Evolutionary conservation across 2,797 vertebrate genomes (phyloP).

Genomic region (Tinamus major): DNA sequence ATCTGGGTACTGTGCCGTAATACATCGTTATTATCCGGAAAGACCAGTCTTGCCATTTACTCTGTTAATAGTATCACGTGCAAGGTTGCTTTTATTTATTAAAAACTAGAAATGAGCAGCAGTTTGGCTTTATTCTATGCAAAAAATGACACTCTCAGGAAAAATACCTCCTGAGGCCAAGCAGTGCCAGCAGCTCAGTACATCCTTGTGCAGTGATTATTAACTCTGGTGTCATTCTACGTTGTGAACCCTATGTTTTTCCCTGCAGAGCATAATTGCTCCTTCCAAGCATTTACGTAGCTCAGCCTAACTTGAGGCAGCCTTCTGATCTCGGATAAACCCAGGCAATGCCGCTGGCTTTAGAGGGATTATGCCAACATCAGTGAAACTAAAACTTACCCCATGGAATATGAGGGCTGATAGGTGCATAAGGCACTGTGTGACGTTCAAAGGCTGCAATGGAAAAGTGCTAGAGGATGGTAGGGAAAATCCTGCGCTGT

Average conservation of each 20-base stretch:
- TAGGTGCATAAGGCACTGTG: background rate
- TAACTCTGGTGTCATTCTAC: slow-evolving; percentile 8
- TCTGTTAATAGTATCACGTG: background rate
- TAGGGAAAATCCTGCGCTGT: background rate
- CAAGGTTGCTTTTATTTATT: slow-evolving; percentile 35
- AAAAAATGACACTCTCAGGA: background rate
- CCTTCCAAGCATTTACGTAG: slow-evolving; percentile 6
- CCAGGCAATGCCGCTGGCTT: slow-evolving; percentile 60
- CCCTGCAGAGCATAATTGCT: slow-evolving; percentile 27
- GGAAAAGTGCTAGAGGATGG: slow-evolving; percentile 56
- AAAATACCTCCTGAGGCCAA: background rate
- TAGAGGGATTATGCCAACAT: slow-evolving; percentile 54
- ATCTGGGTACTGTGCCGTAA: slow-evolving; percentile 13
- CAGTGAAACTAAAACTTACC: slow-evolving; percentile 50
- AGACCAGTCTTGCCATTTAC: background rate
- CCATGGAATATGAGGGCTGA: background rate
- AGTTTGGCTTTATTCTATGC: background rate
- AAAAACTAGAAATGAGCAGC: background rate
- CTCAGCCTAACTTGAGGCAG: slow-evolving; percentile 44
- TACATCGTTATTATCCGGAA: background rate
- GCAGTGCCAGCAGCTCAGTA: background rate
- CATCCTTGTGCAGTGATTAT: background rate
- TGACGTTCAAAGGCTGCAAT: slow-evolving; percentile 29
- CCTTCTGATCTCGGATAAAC: slow-evolving; percentile 65
- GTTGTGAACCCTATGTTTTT: slow-evolving; percentile 20